Evolutionary conservation across 92 coral and sea anemone genomes (phyloP), one percentile per base, ranked within the genome.

Genomic region (Isaurus tuberculatus): DNA sequence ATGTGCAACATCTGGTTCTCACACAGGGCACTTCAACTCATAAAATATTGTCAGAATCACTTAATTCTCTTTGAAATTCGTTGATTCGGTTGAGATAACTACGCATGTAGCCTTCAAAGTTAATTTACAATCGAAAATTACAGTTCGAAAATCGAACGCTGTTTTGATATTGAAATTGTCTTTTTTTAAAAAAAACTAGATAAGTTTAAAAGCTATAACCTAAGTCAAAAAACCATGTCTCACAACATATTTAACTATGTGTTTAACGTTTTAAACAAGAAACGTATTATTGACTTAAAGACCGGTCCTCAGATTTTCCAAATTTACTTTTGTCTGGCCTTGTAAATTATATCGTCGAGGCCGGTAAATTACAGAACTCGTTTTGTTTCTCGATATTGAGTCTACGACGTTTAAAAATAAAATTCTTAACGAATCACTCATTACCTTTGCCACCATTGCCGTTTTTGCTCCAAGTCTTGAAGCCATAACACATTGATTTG

Each of bases 401-500:
- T 22, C 73, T 7, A 10, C 48, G 22, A 22, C 19, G n/a, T 8
- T 63, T 63, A 10, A 26, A 26, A 13, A 63, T 16, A 63, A 63
- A 63, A 63, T 22, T 11, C 17, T 63, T 63, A 16, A 63, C 10
- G 27, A 29, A 27, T 13, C 19, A 29, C 3, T 34, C 72, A 95
- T 89, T 86, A 94, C 99, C 92, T 97, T 97, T 23, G 98, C 99
- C 49, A 97, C 93, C 99, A 97, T 97, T 27, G 99, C 98, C 28
- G 96, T 92, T 57, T 97, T 94, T 32, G 98, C 97, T 53, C 99
- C 99, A 13, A 97, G 91, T n/a, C 98, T 89, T 63, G 99, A 94
- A 23, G 99, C 99, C 99, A 97, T 97, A 25, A 97, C 92, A 70
- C 99, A 97, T 79, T 97, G 99, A 77, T 97, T 97, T 13, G 99